A percentile compares a stretch with the other conserved stretches of the same genome.
phyloP scores from a whole-genome alignment of 2,797 vertebrate genomes.

The Sebastes diploproa region DNA sequence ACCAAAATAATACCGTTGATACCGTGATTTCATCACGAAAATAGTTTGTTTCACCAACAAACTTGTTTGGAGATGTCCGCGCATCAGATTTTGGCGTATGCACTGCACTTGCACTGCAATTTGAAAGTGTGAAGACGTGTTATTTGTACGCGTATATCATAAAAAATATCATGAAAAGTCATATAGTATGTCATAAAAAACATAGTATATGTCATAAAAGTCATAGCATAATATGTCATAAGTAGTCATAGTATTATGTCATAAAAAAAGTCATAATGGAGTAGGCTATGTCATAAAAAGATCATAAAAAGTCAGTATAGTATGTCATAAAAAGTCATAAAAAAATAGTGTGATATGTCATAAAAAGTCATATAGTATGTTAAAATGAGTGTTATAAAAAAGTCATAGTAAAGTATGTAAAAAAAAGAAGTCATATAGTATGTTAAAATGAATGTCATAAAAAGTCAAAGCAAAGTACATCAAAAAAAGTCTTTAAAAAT shows the following conservation, averaged over 20 bases:
- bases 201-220: not conserved
- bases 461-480: not conserved
- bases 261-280: not conserved
- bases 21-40: too few relatives aligned
- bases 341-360: not conserved
- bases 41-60: too few relatives aligned
- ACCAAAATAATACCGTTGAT: too few relatives aligned
- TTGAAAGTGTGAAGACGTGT: too few relatives aligned
- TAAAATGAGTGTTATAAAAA: not conserved
- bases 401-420: too few relatives aligned
- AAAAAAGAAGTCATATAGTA: too few relatives aligned
- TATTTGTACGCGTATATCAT: too few relatives aligned
- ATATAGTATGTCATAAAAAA: not conserved
- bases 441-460: not conserved
- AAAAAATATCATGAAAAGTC: not conserved
- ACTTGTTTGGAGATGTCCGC: too few relatives aligned
- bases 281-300: not conserved
- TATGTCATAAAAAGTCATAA: not conserved
- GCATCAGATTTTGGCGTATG: too few relatives aligned
- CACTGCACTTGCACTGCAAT: too few relatives aligned
- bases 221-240: not conserved
- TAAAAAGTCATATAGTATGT: not conserved
- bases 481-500: too few relatives aligned
- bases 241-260: not conserved
- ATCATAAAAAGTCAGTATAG: not conserved